phyloP scores from a whole-genome alignment of 2,888 invertebrate genomes.

The Pseudanteris insignis region DNA sequence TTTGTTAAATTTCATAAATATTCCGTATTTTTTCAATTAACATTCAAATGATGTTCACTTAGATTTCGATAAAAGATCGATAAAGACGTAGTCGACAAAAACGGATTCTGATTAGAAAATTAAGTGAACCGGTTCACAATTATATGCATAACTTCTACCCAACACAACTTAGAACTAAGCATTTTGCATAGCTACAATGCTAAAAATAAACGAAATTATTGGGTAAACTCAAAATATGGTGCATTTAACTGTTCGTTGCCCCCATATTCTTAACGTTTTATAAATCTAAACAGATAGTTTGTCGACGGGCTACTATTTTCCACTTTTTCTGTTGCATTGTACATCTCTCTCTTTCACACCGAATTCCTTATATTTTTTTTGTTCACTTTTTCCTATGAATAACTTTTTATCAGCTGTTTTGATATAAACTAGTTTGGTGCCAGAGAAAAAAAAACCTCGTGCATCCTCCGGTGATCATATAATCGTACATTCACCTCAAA shows the following conservation, averaged over 20 bases:
- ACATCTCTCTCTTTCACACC: constrained; percentile 47
- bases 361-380: constrained; percentile 29
- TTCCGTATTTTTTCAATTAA: neutral
- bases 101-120: constrained; percentile 22
- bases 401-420: constrained; percentile 45
- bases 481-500: constrained; percentile 63
- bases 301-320: constrained; percentile 51
- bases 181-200: too few species aligned
- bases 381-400: constrained; percentile 38
- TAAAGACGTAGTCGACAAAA: constrained; percentile 31
- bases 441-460: constrained; percentile 49
- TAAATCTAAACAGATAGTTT: constrained; percentile 58
- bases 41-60: neutral
- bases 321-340: constrained; percentile 41
- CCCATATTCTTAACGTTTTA: constrained; percentile 50
- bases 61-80: constrained; percentile 5
- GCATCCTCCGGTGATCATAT: constrained; percentile 63
- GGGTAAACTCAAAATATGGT: too few species aligned
- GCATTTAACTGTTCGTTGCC: constrained; percentile 6
- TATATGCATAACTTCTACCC: neutral
- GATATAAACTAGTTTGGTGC: constrained; percentile 59
- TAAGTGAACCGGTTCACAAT: constrained; percentile 6
- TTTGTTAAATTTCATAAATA: too few species aligned
- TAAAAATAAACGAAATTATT: too few species aligned
- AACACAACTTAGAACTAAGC: constrained; percentile 1